Evolutionary conservation across 2,113 vertebrate genomes (phyloP).

Genomic region (Pan paniscus): DNA sequence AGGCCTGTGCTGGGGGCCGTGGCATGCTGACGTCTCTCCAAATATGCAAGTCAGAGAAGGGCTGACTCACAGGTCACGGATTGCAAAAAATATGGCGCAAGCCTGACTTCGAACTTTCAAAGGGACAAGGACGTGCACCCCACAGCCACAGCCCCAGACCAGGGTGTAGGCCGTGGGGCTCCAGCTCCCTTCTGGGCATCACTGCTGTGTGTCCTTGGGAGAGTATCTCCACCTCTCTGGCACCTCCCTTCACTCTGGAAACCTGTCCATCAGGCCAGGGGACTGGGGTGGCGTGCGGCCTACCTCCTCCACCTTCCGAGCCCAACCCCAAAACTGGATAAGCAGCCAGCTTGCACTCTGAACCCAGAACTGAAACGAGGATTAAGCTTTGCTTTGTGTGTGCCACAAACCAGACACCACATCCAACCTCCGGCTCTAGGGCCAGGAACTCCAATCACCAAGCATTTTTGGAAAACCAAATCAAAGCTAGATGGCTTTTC

Average conservation of each 20-base stretch:
- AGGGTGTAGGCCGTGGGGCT: background rate
- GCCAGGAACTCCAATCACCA: rapidly evolving
- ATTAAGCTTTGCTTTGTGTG: background rate
- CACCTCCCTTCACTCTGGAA: background rate
- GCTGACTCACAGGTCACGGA: rapidly evolving
- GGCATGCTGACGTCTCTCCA: background rate
- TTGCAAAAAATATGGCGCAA: background rate
- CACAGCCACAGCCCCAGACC: rapidly evolving
- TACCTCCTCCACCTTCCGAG: background rate
- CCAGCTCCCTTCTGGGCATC: background rate
- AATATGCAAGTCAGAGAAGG: background rate
- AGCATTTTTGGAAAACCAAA: background rate
- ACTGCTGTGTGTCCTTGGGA: background rate
- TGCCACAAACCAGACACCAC: background rate
- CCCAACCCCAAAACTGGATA: background rate
- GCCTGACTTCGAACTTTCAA: background rate
- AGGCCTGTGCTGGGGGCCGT: rapidly evolving
- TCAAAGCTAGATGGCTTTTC: background rate
- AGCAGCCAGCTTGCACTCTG: background rate
- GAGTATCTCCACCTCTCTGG: background rate
- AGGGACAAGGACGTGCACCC: rapidly evolving
- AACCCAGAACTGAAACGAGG: background rate
- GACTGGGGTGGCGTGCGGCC: rapidly evolving
- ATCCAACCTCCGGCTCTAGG: rapidly evolving
- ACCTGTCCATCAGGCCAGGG: background rate